A percentile compares a stretch with the other conserved stretches of the same genome.
Evolutionary conservation across 2,797 vertebrate species (phyloP).

Genomic region (Anguilla megastoma): DNA sequence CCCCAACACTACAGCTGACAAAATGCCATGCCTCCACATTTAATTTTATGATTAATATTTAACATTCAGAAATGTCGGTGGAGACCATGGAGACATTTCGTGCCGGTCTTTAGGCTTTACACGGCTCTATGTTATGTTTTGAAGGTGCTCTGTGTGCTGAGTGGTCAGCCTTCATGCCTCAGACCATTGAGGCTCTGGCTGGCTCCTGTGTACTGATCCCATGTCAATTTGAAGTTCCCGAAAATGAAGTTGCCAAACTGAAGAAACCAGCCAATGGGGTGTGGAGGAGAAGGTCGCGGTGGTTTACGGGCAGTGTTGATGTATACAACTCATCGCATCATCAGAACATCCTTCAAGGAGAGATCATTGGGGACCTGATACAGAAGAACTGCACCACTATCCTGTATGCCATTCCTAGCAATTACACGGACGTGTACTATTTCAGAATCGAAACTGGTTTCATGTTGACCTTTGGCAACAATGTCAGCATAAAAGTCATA

Average conservation of each 20-base stretch:
- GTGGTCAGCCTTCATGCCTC: slow-evolving; percentile 24
- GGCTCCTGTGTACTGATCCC: slow-evolving; percentile 37
- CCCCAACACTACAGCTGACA: neutral
- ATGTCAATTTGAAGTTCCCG: slow-evolving; percentile 10
- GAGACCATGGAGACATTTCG: neutral
- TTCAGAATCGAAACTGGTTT: slow-evolving; percentile 29
- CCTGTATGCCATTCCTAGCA: neutral
- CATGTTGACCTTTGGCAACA: neutral
- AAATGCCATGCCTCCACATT: neutral
- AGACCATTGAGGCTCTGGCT: slow-evolving; percentile 2
- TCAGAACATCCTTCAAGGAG: slow-evolving; percentile 17
- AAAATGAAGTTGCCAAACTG: neutral
- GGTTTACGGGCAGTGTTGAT: neutral
- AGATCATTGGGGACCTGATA: slow-evolving; percentile 30
- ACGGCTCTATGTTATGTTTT: neutral
- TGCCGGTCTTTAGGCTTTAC: neutral
- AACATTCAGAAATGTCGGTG: neutral
- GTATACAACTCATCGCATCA: slow-evolving; percentile 28
- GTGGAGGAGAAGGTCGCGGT: slow-evolving; percentile 35
- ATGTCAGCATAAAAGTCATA: neutral
- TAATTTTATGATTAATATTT: neutral
- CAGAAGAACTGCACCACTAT: slow-evolving; percentile 32
- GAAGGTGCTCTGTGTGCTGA: slow-evolving; percentile 22
- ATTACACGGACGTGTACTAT: slow-evolving; percentile 29
- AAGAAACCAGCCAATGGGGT: neutral